phyloP scores from a whole-genome alignment of 2,113 vertebrate genomes.

The Mystacornis crossleyi region DNA sequence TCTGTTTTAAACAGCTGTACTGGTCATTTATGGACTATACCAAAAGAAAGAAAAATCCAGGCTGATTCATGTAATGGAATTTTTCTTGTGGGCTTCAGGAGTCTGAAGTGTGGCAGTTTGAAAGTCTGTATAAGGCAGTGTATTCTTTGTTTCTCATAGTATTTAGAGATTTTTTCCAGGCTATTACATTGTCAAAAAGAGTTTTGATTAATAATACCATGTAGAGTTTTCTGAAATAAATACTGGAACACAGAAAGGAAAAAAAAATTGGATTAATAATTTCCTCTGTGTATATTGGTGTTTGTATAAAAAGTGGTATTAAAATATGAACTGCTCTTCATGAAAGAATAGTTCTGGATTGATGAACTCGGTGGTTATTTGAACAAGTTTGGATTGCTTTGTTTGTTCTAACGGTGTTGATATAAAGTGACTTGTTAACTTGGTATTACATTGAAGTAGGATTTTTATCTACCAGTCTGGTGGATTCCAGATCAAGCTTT shows the following conservation, averaged over 20 bases:
- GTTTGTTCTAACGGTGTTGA: background rate
- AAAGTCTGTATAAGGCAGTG: background rate
- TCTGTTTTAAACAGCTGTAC: background rate
- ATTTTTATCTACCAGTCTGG: background rate
- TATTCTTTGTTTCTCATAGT: background rate
- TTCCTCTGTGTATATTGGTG: background rate
- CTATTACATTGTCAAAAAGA: background rate
- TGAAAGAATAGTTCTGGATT: background rate
- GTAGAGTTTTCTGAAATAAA: background rate
- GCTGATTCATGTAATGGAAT: background rate
- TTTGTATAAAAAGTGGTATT: background rate
- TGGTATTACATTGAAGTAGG: background rate
- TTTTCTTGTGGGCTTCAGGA: background rate
- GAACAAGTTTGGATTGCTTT: background rate
- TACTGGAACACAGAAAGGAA: background rate
- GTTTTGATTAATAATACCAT: background rate
- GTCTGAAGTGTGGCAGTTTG: background rate
- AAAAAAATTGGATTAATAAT: background rate
- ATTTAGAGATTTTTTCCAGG: background rate
- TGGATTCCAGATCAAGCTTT: background rate
- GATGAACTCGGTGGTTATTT: background rate
- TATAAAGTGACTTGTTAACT: background rate
- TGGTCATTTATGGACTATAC: background rate
- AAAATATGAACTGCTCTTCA: background rate
- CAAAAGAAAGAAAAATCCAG: background rate